phyloP scores from a whole-genome alignment of 2,888 invertebrate species.

The Lapara coniferarum region DNA sequence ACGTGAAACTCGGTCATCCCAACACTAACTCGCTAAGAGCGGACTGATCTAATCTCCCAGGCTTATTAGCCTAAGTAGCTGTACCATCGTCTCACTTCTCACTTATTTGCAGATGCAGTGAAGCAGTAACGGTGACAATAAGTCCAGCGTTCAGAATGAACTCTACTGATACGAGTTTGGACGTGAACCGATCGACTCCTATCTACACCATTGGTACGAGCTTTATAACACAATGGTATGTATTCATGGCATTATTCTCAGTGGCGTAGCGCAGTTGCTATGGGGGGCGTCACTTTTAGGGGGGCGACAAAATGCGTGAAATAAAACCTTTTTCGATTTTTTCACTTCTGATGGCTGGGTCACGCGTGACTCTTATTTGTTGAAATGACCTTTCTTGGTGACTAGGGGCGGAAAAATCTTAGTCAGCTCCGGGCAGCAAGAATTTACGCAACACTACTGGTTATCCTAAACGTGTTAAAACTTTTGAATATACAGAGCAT shows the following conservation, averaged over 20 bases:
- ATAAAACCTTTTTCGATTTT: too few relatives aligned
- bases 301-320: too few relatives aligned
- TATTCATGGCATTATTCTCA: constrained; percentile 33
- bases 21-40: constrained; percentile 21
- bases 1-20: constrained; percentile 28
- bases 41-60: constrained; percentile 8
- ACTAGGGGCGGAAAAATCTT: too few relatives aligned
- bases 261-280: too few relatives aligned
- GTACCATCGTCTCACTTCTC: constrained; percentile 32
- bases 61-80: constrained; percentile 30
- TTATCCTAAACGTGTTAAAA: too few relatives aligned
- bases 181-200: constrained; percentile 87
- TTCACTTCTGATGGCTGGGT: too few relatives aligned
- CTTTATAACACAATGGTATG: constrained; percentile 91
- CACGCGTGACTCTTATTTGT: too few relatives aligned
- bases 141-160: constrained; percentile 63
- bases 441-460: too few relatives aligned
- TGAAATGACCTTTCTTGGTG: too few relatives aligned
- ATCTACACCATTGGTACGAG: constrained; percentile 90
- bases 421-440: too few relatives aligned
- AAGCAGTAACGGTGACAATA: constrained; percentile 45
- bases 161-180: constrained; percentile 73
- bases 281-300: too few relatives aligned
- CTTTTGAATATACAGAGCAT: too few relatives aligned
- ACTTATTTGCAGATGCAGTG: constrained; percentile 45